Conservation (phyloP, 2,113 vertebrate species). For the Lophura nycthemera region DNA sequence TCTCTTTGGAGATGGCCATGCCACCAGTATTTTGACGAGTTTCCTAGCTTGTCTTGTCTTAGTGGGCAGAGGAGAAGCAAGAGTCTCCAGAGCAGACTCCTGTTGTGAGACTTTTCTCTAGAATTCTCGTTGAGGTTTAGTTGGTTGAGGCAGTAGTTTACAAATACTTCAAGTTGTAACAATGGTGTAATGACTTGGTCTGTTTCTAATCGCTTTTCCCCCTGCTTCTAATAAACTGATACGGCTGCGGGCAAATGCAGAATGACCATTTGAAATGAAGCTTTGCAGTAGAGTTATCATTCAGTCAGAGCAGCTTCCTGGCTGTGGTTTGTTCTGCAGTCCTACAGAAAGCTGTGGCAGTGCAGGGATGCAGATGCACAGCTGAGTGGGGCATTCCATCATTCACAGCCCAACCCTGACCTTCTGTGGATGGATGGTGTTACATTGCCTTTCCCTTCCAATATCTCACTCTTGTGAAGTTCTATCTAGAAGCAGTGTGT, state of each 20-base stretch:
- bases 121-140: background rate
- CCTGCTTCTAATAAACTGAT: background rate
- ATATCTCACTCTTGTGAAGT: background rate
- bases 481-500: background rate
- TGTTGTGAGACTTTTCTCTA: background rate
- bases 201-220: background rate
- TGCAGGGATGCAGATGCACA: background rate
- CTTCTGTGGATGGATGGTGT: background rate
- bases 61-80: background rate
- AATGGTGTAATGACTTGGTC: background rate
- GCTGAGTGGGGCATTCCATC: rapidly evolving
- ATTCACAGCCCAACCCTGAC: background rate
- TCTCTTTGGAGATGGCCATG: background rate
- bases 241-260: background rate
- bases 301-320: background rate
- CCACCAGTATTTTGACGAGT: background rate
- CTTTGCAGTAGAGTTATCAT: rapidly evolving
- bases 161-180: background rate
- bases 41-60: background rate
- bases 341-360: background rate
- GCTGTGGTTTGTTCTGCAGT: background rate
- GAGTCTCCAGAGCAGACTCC: background rate
- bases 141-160: background rate
- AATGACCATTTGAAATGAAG: background rate
- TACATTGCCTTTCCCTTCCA: background rate